A percentile compares a stretch with the other conserved stretches of the same genome.
Conservation (phyloP, 2,113 vertebrate species). For the Malurus alboscapulatus region DNA sequence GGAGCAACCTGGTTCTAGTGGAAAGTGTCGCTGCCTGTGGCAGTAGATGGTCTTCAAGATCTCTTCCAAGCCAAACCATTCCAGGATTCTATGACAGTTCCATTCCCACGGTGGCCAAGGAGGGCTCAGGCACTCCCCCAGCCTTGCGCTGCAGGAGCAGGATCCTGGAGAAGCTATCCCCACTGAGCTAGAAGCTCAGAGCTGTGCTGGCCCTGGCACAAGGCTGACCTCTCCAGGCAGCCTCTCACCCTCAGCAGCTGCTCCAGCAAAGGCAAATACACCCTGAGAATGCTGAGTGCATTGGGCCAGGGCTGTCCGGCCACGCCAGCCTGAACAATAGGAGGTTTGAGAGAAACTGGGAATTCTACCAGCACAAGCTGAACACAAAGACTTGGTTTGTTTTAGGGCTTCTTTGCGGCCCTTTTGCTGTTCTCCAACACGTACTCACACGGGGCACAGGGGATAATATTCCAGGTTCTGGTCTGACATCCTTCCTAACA, state of each 20-base stretch:
- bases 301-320: neutral
- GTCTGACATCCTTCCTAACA: neutral
- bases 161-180: neutral
- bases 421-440: neutral
- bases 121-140: accelerated
- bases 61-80: neutral
- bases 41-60: neutral
- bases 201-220: neutral
- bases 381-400: neutral
- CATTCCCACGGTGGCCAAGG: accelerated
- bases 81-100: neutral
- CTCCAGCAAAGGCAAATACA: neutral
- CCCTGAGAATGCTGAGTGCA: accelerated
- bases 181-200: accelerated
- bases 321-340: neutral
- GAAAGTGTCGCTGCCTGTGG: neutral
- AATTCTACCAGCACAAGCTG: neutral
- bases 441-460: accelerated
- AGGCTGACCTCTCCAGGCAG: neutral
- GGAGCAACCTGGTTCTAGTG: neutral
- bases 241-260: accelerated
- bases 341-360: neutral
- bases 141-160: neutral
- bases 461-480: accelerated
- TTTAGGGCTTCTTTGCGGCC: neutral